A percentile compares a stretch with the other conserved stretches of the same genome.
phyloP scores from a whole-genome alignment of 37 sponge, comb jelly and placozoan genomes.

The Oopsacas minuta region DNA sequence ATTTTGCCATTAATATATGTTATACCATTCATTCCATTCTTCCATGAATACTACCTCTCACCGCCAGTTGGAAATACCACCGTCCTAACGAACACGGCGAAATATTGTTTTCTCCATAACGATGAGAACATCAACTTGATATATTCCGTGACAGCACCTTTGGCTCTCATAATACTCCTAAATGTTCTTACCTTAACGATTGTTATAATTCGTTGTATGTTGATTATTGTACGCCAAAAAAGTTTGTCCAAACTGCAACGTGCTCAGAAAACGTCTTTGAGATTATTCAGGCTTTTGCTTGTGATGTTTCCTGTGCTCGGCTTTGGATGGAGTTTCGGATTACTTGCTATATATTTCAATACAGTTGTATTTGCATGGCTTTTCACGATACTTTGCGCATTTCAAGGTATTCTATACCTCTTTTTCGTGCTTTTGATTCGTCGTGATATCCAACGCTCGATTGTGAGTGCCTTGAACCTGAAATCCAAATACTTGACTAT shows the following conservation, averaged over 20 bases:
- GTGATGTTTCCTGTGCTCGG: not conserved
- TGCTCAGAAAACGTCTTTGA: not conserved
- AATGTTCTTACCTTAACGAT: not conserved
- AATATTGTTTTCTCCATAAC: not conserved
- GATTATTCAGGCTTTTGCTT: not conserved
- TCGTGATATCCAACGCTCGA: constrained; percentile 6
- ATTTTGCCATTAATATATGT: not conserved
- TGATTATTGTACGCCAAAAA: not conserved
- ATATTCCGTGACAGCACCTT: not conserved
- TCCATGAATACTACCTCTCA: not conserved
- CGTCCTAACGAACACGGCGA: not conserved
- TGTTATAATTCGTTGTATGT: not conserved
- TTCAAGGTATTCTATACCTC: not conserved
- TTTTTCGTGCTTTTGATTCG: not conserved
- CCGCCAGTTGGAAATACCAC: not conserved
- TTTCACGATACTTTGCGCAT: not conserved
- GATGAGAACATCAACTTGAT: not conserved
- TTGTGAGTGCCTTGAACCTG: not conserved
- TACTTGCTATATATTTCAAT: not conserved
- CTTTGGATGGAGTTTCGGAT: constrained; percentile 3
- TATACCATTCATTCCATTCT: not conserved
- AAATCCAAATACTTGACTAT: not conserved
- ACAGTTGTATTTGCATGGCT: not conserved
- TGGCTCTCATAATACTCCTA: not conserved
- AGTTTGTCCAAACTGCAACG: not conserved